A percentile compares a stretch with the other conserved stretches of the same genome.
Evolutionary conservation across 2,888 invertebrate genomes (phyloP).

Genomic region (Apomyelois bistriatella): DNA sequence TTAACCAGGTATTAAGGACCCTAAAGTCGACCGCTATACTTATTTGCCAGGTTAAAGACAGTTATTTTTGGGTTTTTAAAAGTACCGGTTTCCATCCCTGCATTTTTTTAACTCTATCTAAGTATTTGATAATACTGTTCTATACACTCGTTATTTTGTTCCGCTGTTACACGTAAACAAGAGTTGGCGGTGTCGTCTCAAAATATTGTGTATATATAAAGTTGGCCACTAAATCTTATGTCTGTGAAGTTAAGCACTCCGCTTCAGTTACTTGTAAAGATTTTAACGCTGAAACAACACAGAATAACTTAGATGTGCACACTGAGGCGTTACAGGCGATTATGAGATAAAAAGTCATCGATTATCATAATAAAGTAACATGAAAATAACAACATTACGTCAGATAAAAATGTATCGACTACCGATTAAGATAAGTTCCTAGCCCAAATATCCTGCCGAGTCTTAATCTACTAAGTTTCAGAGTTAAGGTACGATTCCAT

Average conservation of each 20-base stretch:
- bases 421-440: background rate
- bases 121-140: background rate
- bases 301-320: background rate
- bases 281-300: background rate
- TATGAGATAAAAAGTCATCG: no score
- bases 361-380: background rate
- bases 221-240: constrained; percentile 2
- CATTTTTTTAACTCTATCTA: no score
- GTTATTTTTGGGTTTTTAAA: no score
- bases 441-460: constrained; percentile 1
- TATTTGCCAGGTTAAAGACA: no score
- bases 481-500: background rate
- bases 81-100: no score
- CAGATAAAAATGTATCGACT: constrained; percentile 2
- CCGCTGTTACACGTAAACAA: background rate
- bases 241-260: background rate
- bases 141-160: background rate
- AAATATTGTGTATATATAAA: constrained; percentile 5
- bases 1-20: no score
- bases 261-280: background rate
- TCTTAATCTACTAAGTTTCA: constrained; percentile 5
- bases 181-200: background rate
- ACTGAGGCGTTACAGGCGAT: no score
- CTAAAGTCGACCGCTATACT: no score
- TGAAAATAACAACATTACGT: background rate